A percentile compares a stretch with the other conserved stretches of the same genome.
phyloP scores from a whole-genome alignment of 2,888 invertebrate species.

The Monopis laevigella region DNA sequence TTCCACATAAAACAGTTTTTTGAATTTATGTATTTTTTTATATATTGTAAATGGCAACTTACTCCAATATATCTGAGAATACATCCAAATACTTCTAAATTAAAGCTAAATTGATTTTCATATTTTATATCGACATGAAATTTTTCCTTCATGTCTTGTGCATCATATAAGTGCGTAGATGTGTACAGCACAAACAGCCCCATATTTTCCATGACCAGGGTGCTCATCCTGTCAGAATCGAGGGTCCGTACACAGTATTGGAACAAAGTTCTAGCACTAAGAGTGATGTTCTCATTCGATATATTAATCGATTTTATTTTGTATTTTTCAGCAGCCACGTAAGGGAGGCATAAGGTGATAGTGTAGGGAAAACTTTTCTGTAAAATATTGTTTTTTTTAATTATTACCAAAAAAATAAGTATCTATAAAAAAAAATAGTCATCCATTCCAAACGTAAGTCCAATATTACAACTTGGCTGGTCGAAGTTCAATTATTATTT shows the following conservation, averaged over 20 bases:
- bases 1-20: too few relatives aligned
- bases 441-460: too few relatives aligned
- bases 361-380: constrained; percentile 47
- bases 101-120: constrained; percentile 45
- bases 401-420: too few relatives aligned
- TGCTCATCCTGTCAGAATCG: constrained; percentile 39
- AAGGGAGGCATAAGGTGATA: constrained; percentile 43
- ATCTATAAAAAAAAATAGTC: too few relatives aligned
- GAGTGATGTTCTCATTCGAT: constrained; percentile 17
- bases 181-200: constrained; percentile 38
- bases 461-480: too few relatives aligned
- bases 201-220: constrained; percentile 48
- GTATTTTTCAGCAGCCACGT: constrained; percentile 43
- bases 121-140: constrained; percentile 33
- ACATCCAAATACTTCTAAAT: constrained; percentile 35
- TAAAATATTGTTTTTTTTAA: too few relatives aligned
- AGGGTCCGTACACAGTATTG: constrained; percentile 30
- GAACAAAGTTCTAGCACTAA: background rate
- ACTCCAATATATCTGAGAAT: constrained; percentile 56
- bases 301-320: constrained; percentile 26
- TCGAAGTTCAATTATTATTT: too few relatives aligned
- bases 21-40: too few relatives aligned
- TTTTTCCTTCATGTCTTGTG: constrained; percentile 30
- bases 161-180: constrained; percentile 41
- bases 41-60: too few relatives aligned